phyloP scores from a whole-genome alignment of 2,797 vertebrate species.

The Rhabdomys pumilio region DNA sequence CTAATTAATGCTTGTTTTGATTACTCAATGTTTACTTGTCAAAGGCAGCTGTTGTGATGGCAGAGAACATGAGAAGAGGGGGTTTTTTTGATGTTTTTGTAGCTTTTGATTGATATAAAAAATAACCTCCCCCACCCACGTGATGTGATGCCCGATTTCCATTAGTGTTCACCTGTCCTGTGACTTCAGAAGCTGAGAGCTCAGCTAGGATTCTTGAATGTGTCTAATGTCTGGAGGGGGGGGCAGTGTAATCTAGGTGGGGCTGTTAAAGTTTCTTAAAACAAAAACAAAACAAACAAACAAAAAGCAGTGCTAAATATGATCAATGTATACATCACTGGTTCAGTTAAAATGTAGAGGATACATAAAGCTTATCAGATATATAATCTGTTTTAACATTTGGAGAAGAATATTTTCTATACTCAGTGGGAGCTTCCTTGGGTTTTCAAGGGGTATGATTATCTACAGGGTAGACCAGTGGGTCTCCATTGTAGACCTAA shows the following conservation, averaged over 20 bases:
- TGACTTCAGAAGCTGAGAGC: constrained; percentile 51
- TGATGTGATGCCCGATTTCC: constrained; percentile 40
- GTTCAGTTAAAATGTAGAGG: constrained; percentile 50
- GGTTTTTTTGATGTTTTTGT: constrained; percentile 3
- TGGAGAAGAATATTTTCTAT: constrained; percentile 1
- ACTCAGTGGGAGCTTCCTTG: background rate
- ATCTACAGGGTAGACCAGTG: background rate
- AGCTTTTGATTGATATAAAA: constrained; percentile 64
- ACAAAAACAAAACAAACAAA: background rate
- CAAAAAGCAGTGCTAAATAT: background rate
- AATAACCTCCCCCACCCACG: background rate
- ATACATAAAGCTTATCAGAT: constrained; percentile 10
- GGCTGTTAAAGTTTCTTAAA: background rate
- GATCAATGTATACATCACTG: background rate
- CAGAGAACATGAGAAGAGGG: background rate
- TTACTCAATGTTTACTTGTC: constrained; percentile 76
- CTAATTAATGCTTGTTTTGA: constrained; percentile 85
- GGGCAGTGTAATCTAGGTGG: background rate
- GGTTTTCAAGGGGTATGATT: background rate
- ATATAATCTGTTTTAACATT: background rate
- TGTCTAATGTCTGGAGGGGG: constrained; percentile 19
- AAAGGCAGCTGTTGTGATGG: constrained; percentile 49
- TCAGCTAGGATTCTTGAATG: constrained; percentile 1
- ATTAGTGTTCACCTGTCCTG: constrained; percentile 25
- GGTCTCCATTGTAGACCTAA: background rate